A percentile compares a stretch with the other conserved stretches of the same genome.
Evolutionary conservation across 2,113 vertebrate species (phyloP).

Genomic region (Pelecanoides urinatrix): DNA sequence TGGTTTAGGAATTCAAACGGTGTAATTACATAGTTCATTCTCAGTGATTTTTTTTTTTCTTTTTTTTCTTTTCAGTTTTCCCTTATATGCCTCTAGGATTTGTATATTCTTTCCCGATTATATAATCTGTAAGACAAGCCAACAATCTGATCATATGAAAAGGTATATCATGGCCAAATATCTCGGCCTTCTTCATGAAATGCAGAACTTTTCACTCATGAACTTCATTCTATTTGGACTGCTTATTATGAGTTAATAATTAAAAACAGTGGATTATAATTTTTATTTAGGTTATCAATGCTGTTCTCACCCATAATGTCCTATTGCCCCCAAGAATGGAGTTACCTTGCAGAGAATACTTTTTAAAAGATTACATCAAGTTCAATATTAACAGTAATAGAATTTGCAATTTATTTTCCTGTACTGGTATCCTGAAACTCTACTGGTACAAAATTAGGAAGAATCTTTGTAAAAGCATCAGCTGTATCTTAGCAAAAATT

Average conservation of each 20-base stretch:
- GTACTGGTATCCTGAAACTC: neutral
- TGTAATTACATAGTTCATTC: neutral
- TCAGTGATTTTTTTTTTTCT: neutral
- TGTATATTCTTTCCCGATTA: neutral
- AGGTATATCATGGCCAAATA: neutral
- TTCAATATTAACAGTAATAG: neutral
- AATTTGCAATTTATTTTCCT: neutral
- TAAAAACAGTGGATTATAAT: neutral
- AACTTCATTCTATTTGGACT: neutral
- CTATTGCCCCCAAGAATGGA: neutral
- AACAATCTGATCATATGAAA: neutral
- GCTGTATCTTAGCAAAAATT: neutral
- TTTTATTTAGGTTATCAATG: neutral
- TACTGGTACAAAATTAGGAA: neutral
- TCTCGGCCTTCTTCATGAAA: neutral
- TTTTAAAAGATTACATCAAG: neutral
- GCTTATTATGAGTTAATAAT: neutral
- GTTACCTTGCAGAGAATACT: neutral
- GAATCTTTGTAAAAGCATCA: neutral
- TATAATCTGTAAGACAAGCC: neutral
- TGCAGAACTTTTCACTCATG: accelerated
- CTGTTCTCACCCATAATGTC: neutral
- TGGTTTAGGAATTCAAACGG: neutral
- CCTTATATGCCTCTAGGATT: neutral
- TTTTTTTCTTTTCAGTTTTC: neutral